Evolutionary conservation across 2,888 invertebrate genomes (phyloP), one percentile per base, ranked within the genome.

Genomic region (Strigamia maritima): DNA sequence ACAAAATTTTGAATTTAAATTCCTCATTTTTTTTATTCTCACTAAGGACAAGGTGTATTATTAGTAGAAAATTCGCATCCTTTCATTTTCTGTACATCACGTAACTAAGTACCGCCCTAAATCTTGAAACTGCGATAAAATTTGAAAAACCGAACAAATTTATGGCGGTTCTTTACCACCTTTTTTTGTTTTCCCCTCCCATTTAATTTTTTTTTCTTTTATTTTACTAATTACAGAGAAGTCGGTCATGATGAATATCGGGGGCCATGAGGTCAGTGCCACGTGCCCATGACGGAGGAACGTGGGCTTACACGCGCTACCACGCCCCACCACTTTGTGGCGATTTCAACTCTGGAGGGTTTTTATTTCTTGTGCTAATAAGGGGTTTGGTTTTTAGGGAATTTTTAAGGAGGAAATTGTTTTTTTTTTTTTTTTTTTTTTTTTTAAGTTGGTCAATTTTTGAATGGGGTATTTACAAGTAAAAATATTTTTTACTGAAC

Each of bases 231-330:
- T 60, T 60, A 60, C 60, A 60, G 60, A 60, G 19, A 19, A 60
- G 60, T 24, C 60, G 24, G 60, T 22, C 22, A 10, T 60, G 60
- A 60, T 60, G 60, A 60, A 60, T 60, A 60, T 19, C 19, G n/a
- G 3, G 10, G 60, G 60, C 4, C 60, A 19, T 10, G 22, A 24
- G 60, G 60, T 60, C 60, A 60, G 60, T 60, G 60, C 60, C 60
- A 60, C 60, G 60, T 60, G 60, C 22, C 60, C 60, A 60, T 60
- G 60, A 60, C 60, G 60, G 60, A 60, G 60, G 24, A 60, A 60
- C 60, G 60, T 24, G 60, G 60, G 60, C 60, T 10, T 19, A 60
- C 60, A 60, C 60, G 60, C 60, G 60, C 22, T 2, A n/a, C 19
- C 60, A 60, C 60, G 60, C 60, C 60, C 60, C 19, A 2, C 60